Base-by-base conservation (phyloP, 2,888 invertebrate genomes). In the Cheilosia scutellata region DNA sequence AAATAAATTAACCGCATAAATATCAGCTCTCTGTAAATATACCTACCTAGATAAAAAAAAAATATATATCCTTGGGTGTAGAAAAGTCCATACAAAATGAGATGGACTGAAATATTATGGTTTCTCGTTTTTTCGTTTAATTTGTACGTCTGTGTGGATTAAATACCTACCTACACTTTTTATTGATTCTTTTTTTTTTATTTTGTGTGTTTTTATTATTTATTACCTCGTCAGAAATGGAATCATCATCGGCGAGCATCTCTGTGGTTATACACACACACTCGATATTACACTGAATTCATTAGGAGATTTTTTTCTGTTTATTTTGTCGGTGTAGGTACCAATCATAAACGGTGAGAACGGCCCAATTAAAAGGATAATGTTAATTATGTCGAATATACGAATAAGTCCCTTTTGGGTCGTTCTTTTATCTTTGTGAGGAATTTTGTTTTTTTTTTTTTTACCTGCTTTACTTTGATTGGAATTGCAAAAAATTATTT, bases 1-100 rank as follows among this genome's bases (percentile, higher is more conserved):
- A 82, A 66, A 51, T 82, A 77, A 82, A 82, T 82, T 77, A 82
- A 77, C 77, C 65, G 60, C 82, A 82, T 66, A 77, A 78, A 82
- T 71, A 65, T 77, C 47, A 57, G 49, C 65, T 51, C 55, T 37
- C 29, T 20, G 40, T 53, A 65, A 79, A 78, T 83, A 71, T 55
- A 20, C 20, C 2, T 20, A 11, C 37, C 37, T 11, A 37, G 37
- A 37, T 37, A 37, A 11, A 11, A 11, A 37, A 11, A 9, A 9
- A 37, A 9, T 31, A 11, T 11, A 44, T 7, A 47, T 20, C 37
- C 13, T 51, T 62, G 63, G 25, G 51, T 20, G 47, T 25, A 42
- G 47, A 7, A 9, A 9, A 33, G 9, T 37, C 37, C 4, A 9
- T 51, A 27, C 58, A 68, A 75, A 70, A 70, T 16, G 68, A 75